A percentile compares a stretch with the other conserved stretches of the same genome.
Conservation (phyloP, 1,140 invertebrate species). For the Drosophila pseudoobscura region DNA sequence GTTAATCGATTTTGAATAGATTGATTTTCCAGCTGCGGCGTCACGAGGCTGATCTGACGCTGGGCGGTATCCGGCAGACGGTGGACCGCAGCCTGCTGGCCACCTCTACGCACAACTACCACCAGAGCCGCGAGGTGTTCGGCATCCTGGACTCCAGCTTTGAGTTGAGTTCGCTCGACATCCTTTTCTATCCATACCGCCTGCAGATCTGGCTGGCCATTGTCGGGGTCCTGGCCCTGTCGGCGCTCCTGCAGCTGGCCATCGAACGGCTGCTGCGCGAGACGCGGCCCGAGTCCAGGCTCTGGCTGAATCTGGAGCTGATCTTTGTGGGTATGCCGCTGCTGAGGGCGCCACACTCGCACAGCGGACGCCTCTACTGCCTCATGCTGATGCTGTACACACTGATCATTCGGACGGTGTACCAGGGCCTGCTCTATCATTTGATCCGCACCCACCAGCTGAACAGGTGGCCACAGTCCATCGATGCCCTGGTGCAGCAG, state of each 20-base stretch:
- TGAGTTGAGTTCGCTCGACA: slow-evolving; percentile 56
- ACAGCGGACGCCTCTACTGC: slow-evolving; percentile 51
- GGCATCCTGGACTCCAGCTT: slow-evolving; percentile 42
- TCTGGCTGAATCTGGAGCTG: slow-evolving; percentile 38
- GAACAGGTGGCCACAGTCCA: slow-evolving; percentile 49
- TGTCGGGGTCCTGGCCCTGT: slow-evolving; percentile 33
- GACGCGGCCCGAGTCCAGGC: neutral
- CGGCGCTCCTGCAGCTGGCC: slow-evolving; percentile 34
- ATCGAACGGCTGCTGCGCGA: slow-evolving; percentile 35
- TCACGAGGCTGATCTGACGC: slow-evolving; percentile 46
- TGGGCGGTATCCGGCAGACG: slow-evolving; percentile 58
- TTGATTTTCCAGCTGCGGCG: slow-evolving; percentile 28
- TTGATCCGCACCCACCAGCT: slow-evolving; percentile 64
- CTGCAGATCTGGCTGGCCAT: slow-evolving; percentile 52
- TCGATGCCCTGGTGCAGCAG: slow-evolving; percentile 46
- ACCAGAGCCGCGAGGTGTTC: slow-evolving; percentile 53
- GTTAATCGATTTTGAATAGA: neutral
- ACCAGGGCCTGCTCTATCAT: slow-evolving; percentile 68
- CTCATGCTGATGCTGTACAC: slow-evolving; percentile 60
- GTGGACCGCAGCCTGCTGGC: slow-evolving; percentile 30
- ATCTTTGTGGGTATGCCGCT: slow-evolving; percentile 68
- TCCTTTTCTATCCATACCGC: slow-evolving; percentile 60
- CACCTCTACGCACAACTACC: slow-evolving; percentile 59
- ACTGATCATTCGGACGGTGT: slow-evolving; percentile 65
- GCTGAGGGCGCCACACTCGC: slow-evolving; percentile 15